A percentile compares a stretch with the other conserved stretches of the same genome.
These are phyloP conservation scores for Oreochromis mossambicus DNA, from an alignment of 2,797 vertebrate genomes.

Conservation along the genomic window DNA sequence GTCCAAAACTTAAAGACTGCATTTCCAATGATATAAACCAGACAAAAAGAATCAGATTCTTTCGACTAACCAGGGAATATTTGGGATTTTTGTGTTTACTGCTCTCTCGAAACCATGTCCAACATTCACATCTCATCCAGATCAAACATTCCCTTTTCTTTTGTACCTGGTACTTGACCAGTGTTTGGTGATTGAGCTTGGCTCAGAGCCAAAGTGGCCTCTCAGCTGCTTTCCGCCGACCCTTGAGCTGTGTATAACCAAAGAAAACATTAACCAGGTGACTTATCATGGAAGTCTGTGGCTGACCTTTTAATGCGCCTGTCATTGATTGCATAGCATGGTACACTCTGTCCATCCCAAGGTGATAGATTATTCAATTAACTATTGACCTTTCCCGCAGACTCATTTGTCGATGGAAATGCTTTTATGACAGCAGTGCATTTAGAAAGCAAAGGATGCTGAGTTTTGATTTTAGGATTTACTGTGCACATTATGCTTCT, in stretches of 20 bases:
- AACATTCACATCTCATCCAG: background rate
- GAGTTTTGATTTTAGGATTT: conserved; percentile 83
- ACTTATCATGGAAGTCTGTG: conserved; percentile 89
- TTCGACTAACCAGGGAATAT: background rate
- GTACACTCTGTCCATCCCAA: conserved; percentile 88
- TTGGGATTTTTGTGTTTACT: background rate
- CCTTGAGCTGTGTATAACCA: conserved; percentile 64
- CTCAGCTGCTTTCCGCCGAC: conserved; percentile 7
- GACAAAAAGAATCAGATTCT: background rate
- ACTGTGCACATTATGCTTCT: conserved; percentile 53
- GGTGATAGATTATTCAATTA: conserved; percentile 99
- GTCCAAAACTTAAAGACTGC: background rate
- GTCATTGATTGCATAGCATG: conserved; percentile 90
- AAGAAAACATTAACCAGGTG: conserved; percentile 84
- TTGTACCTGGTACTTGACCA: background rate
- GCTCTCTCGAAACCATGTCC: background rate
- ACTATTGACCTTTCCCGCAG: conserved; percentile 98
- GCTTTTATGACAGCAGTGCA: conserved; percentile 85
- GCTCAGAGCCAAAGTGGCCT: background rate
- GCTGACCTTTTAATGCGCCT: conserved; percentile 98
- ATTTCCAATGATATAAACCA: background rate
- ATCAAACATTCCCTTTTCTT: background rate
- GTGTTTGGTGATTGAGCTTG: background rate
- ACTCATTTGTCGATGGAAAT: conserved; percentile 92
- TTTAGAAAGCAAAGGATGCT: conserved; percentile 81